These are phyloP conservation scores for Lynx canadensis DNA, from an alignment of 2,113 vertebrate species.

Conservation along the genomic window DNA sequence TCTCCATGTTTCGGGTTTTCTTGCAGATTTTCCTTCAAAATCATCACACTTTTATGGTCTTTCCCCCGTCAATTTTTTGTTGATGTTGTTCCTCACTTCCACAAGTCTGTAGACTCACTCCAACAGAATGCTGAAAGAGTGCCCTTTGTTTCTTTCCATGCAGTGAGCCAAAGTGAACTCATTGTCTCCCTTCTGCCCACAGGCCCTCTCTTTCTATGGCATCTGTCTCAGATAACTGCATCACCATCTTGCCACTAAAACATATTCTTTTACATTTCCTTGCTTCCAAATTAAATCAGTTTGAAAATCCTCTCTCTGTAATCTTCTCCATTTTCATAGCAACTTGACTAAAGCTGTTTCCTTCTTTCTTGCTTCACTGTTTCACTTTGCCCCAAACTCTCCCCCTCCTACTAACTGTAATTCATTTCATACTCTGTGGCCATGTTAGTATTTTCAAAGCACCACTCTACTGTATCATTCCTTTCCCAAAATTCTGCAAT, in stretches of 20 bases:
- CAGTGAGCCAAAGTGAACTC: neutral
- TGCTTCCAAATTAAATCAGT: neutral
- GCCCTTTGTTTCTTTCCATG: neutral
- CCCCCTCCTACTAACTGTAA: neutral
- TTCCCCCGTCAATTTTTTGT: neutral
- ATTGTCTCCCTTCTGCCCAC: neutral
- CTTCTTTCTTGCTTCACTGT: neutral
- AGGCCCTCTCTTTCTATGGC: neutral
- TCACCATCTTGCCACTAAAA: neutral
- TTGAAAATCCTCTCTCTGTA: neutral
- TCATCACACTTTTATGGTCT: neutral
- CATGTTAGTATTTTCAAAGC: neutral
- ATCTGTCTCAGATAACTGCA: neutral
- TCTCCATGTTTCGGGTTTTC: neutral
- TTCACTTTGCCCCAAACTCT: neutral
- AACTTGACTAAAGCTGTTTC: neutral
- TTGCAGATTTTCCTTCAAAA: constrained; percentile 25
- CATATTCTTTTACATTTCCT: neutral
- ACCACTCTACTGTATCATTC: neutral
- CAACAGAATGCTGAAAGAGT: neutral
- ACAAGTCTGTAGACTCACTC: neutral
- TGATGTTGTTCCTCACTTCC: neutral
- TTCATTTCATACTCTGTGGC: neutral
- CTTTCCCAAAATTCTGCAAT: neutral
- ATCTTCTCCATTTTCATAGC: neutral